Evolutionary conservation across 2,797 vertebrate genomes (phyloP), one percentile per base, ranked within the genome.

Genomic region (Muscicapa striata): DNA sequence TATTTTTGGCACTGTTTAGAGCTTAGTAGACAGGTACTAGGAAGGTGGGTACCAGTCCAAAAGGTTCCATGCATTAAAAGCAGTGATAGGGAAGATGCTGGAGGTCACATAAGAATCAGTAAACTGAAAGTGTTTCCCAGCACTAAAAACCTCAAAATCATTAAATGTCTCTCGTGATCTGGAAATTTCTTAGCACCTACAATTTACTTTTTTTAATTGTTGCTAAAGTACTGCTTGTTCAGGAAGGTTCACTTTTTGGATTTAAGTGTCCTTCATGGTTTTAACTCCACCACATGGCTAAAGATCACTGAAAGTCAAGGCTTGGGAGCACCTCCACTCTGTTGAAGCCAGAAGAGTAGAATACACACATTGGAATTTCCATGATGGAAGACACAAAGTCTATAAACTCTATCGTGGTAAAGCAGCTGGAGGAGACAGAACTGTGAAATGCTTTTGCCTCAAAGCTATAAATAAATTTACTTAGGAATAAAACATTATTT

Each of bases 401-500:
- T 75, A 12, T 48, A 0, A 78, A 75, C 73, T 72, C 83, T 78
- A 11, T 45, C 20, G 0, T 80, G 79, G 68, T 51, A 84, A 83
- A 87, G 81, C 54, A 93, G 82, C 79, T 83, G 81, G 64, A 88
- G 48, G 17, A 87, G 75, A 48, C 43, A 92, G 76, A 92, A 69
- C 48, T 69, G 69, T 63, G 59, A 94, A 86, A 9, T 49, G 73
- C 26, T 91, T 88, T 84, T 90, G 19, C 62, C n/a, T 95, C 48
- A 41, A 20, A 38, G 26, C 32, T 89, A 69, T 69, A 91, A 85
- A 89, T 78, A 91, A 81, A 85, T 22, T 32, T 77, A 83, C 68
- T 85, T 61, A 32, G 54, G 61, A 92, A 85, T 80, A 76, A 92
- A 86, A 48, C 87, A 83, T 67, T 61, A 36, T 76, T 92, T 94